A percentile compares a stretch with the other conserved stretches of the same genome.
phyloP scores from a whole-genome alignment of 1,140 invertebrate genomes.

The Hestina assimilis region DNA sequence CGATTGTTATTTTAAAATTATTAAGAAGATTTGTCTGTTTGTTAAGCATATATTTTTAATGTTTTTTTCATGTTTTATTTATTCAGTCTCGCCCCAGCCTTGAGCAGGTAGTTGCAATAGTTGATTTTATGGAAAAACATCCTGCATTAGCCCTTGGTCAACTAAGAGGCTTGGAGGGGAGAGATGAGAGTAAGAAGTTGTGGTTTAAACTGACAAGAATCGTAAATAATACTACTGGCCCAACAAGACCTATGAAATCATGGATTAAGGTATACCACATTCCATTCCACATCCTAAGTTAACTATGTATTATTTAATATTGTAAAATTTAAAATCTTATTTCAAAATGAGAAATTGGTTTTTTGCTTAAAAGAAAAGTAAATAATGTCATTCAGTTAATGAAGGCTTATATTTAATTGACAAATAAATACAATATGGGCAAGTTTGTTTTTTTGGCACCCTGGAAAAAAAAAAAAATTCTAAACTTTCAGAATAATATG shows the following conservation, averaged over 20 bases:
- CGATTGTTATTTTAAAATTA: background rate
- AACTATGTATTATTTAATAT: too few species aligned
- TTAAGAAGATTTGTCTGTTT: too few species aligned
- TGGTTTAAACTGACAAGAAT: slow-evolving; percentile 58
- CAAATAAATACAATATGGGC: too few species aligned
- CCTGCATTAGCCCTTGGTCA: slow-evolving; percentile 53
- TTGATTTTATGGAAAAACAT: slow-evolving; percentile 71
- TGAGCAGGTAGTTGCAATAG: slow-evolving; percentile 64
- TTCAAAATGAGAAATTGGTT: too few species aligned
- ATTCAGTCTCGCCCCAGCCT: slow-evolving; percentile 62
- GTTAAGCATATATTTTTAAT: background rate
- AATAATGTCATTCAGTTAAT: too few species aligned
- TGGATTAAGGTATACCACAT: slow-evolving; percentile 71
- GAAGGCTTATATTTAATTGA: too few species aligned
- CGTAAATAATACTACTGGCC: slow-evolving; percentile 58
- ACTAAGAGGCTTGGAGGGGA: slow-evolving; percentile 55
- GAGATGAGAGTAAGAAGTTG: slow-evolving; percentile 64
- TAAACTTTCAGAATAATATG: too few species aligned
- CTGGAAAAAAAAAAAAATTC: too few species aligned
- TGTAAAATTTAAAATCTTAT: too few species aligned
- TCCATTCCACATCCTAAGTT: too few species aligned
- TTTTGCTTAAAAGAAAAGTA: too few species aligned
- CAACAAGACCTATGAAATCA: slow-evolving; percentile 63
- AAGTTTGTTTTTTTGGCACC: too few species aligned
- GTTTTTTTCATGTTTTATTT: background rate